Evolutionary conservation across 2,113 vertebrate species (phyloP).

Genomic region (Gambusia holbrooki): DNA sequence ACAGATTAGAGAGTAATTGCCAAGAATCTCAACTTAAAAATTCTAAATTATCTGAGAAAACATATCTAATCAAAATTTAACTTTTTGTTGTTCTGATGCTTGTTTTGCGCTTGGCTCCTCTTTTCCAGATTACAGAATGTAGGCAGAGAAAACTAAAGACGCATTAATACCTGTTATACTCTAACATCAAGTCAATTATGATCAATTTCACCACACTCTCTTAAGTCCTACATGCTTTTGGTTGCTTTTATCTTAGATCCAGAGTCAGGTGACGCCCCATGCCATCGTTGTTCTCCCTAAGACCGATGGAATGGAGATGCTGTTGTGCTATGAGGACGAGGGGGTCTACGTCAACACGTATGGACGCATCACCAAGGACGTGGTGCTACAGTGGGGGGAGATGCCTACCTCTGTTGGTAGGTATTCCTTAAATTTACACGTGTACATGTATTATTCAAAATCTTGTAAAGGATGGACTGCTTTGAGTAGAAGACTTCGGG

Average conservation of each 20-base stretch:
- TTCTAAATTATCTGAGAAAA: too few species aligned
- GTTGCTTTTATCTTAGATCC: slow-evolving; percentile 82
- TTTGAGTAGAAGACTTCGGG: too few species aligned
- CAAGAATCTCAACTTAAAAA: too few species aligned
- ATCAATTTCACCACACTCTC: slow-evolving; percentile 25
- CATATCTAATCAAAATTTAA: too few species aligned
- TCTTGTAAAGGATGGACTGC: too few species aligned
- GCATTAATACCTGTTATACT: slow-evolving; percentile 12
- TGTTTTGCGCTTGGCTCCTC: too few species aligned
- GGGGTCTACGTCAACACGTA: slow-evolving; percentile 98
- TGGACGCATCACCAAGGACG: slow-evolving; percentile 98
- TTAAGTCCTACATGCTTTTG: slow-evolving; percentile 21
- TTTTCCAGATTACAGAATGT: background rate
- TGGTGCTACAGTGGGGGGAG: slow-evolving; percentile 99
- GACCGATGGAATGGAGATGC: slow-evolving; percentile 98
- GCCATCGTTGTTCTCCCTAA: slow-evolving; percentile 98
- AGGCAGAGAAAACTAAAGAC: background rate
- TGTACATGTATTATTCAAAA: background rate
- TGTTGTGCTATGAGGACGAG: slow-evolving; percentile 97
- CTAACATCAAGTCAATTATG: slow-evolving; percentile 26
- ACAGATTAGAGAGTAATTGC: too few species aligned
- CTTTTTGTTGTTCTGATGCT: too few species aligned
- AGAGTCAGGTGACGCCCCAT: slow-evolving; percentile 94
- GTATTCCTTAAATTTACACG: slow-evolving; percentile 31
- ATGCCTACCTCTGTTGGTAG: slow-evolving; percentile 98